Conservation (phyloP, 2,113 vertebrate genomes). For the Tachysurus vachellii region DNA sequence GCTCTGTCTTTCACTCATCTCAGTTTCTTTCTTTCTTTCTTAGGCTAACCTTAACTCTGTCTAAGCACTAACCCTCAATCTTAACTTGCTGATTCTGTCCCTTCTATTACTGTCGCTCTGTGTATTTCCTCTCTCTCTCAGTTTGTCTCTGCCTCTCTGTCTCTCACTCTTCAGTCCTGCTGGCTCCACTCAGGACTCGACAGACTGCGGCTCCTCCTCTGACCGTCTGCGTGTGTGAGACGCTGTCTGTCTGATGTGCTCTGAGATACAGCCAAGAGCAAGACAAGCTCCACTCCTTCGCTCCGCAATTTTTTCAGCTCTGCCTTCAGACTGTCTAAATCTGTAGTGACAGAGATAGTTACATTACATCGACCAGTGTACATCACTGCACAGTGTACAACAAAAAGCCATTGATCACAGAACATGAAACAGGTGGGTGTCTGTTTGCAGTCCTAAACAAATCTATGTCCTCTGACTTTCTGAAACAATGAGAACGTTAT, state of each 20-base stretch:
- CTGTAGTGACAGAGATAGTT: conserved; percentile 32
- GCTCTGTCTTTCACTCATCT: conserved; percentile 12
- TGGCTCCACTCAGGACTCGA: conserved; percentile 46
- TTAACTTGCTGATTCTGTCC: background rate
- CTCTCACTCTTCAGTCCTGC: conserved; percentile 9
- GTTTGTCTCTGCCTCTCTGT: background rate
- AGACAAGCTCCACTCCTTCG: conserved; percentile 32
- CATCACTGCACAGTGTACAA: conserved; percentile 18
- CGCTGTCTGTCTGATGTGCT: conserved; percentile 40
- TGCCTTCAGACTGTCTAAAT: conserved; percentile 26
- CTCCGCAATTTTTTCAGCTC: conserved; percentile 3
- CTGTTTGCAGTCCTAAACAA: background rate
- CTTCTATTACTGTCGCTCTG: background rate
- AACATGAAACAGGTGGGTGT: conserved; percentile 34
- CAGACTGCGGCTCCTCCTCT: conserved; percentile 42
- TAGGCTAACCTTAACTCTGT: background rate
- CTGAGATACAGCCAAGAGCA: conserved; percentile 47
- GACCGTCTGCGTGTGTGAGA: conserved; percentile 35
- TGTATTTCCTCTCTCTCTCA: background rate
- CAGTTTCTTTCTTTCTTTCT: background rate
- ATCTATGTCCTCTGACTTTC: background rate
- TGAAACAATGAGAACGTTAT: background rate
- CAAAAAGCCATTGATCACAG: conserved; percentile 2
- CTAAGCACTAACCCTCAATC: background rate
- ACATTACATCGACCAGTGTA: conserved; percentile 16